phyloP scores from a whole-genome alignment of 2,113 vertebrate genomes.

The Lipotes vexillifer region DNA sequence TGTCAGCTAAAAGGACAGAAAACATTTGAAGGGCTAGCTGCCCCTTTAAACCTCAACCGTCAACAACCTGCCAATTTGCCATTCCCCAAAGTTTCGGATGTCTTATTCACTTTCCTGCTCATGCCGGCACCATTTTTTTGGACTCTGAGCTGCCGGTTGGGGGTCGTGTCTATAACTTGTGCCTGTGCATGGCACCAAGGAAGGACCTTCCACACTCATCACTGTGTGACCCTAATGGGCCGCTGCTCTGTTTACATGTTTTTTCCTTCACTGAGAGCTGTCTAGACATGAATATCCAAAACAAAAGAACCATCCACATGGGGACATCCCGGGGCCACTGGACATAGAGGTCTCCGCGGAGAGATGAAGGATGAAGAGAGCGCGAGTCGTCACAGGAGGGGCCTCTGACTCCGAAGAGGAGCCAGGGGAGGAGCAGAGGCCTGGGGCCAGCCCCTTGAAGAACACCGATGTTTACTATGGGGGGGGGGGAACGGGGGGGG shows the following conservation, averaged over 20 bases:
- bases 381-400: no score
- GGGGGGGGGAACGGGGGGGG: no score
- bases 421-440: no score
- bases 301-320: neutral
- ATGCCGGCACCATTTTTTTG: neutral
- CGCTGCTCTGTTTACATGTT: neutral
- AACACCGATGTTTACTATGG: no score
- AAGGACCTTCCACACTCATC: neutral
- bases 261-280: neutral
- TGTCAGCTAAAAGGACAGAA: neutral
- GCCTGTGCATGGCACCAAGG: neutral
- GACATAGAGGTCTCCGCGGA: no score
- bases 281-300: neutral
- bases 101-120: neutral
- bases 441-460: no score
- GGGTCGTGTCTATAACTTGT: neutral
- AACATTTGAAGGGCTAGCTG: neutral
- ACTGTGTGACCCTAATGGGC: no score
- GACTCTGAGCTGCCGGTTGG: neutral
- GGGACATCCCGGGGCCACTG: no score
- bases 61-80: neutral
- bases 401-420: no score
- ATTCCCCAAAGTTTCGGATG: neutral
- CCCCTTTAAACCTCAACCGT: neutral
- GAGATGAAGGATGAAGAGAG: no score